These are phyloP conservation scores for Sisyra terminalis DNA, from an alignment of 2,888 invertebrate genomes.

Conservation along the genomic window DNA sequence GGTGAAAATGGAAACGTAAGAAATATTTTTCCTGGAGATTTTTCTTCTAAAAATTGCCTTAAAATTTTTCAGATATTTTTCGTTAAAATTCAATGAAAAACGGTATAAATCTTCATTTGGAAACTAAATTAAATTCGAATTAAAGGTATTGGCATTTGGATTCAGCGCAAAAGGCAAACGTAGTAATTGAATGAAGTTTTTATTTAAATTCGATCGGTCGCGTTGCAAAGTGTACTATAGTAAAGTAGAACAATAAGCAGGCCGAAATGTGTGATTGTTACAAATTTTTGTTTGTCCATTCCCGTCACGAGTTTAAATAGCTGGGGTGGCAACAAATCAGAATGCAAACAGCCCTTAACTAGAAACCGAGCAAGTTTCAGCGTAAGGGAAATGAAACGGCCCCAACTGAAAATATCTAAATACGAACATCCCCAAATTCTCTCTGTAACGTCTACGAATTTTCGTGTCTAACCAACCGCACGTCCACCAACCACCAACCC, in stretches of 20 bases:
- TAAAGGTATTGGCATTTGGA: neutral
- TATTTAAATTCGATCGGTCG: neutral
- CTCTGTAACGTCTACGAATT: too few relatives aligned
- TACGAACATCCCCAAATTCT: too few relatives aligned
- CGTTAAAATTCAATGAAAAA: neutral
- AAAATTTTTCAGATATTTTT: too few relatives aligned
- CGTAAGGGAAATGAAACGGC: too few relatives aligned
- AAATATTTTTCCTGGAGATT: too few relatives aligned
- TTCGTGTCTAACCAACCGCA: too few relatives aligned
- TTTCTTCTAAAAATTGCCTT: too few relatives aligned
- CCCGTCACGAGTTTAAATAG: slow-evolving; percentile 4
- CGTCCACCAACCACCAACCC: too few relatives aligned
- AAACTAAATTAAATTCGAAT: neutral
- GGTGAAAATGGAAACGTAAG: too few relatives aligned
- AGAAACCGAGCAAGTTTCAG: neutral
- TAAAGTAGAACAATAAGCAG: slow-evolving; percentile 2
- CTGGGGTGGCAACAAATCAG: slow-evolving; percentile 6
- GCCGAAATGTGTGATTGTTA: slow-evolving; percentile 3
- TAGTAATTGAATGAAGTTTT: neutral
- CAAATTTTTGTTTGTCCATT: slow-evolving; percentile 7
- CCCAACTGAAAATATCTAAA: too few relatives aligned
- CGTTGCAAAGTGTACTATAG: neutral
- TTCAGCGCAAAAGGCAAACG: neutral
- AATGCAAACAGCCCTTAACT: slow-evolving; percentile 8
- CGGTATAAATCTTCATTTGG: neutral